Evolutionary conservation across 2,113 vertebrate genomes (phyloP).

Genomic region (Rissa tridactyla): DNA sequence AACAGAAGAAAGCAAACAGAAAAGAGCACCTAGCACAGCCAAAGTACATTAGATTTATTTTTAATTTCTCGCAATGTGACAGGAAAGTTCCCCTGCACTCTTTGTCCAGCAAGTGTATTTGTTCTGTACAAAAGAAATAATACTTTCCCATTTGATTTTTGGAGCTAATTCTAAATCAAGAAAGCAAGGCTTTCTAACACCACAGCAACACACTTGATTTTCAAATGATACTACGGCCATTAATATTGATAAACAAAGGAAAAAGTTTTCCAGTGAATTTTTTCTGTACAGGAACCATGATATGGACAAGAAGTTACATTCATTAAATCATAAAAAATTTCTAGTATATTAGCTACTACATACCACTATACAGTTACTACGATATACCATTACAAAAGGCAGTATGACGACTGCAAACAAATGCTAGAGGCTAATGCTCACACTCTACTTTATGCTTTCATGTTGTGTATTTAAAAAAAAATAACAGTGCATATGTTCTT

Average conservation of each 20-base stretch:
- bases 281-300: not conserved
- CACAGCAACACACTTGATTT: not conserved
- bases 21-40: not conserved
- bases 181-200: not conserved
- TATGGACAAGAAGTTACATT: not conserved
- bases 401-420: not conserved
- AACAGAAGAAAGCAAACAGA: not conserved
- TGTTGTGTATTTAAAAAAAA: not conserved
- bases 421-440: not conserved
- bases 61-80: not conserved
- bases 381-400: not conserved
- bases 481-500: not conserved
- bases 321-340: not conserved
- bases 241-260: not conserved
- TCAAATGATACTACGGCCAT: not conserved
- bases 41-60: not conserved
- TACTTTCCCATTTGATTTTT: not conserved
- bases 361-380: not conserved
- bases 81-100: not conserved
- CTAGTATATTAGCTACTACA: not conserved
- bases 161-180: not conserved
- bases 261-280: not conserved
- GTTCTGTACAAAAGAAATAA: not conserved
- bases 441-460: not conserved
- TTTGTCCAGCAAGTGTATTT: not conserved